Evolutionary conservation across 2,888 invertebrate genomes (phyloP).

Genomic region (Xestia c-nigrum): DNA sequence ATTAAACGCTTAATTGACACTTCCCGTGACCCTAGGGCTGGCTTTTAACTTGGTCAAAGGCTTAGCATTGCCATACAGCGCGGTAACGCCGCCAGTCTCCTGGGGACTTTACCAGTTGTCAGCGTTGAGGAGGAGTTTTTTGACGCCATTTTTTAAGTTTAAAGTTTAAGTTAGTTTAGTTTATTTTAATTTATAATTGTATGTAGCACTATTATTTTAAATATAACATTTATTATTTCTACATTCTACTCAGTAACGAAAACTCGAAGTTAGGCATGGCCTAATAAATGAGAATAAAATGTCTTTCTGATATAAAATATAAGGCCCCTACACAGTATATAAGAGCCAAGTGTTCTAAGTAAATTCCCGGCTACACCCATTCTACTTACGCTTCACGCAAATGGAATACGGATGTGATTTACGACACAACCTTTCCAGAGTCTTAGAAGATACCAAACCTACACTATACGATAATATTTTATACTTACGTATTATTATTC

Average conservation of each 20-base stretch:
- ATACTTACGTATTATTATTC: conserved; percentile 4
- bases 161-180: too few species aligned
- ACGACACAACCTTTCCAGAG: conserved; percentile 16
- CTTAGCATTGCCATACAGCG: too few species aligned
- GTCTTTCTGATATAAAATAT: conserved; percentile 6
- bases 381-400: conserved; percentile 37
- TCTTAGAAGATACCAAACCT: conserved; percentile 14
- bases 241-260: neutral
- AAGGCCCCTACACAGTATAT: neutral
- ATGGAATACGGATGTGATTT: conserved; percentile 45
- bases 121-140: too few species aligned
- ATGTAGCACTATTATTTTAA: too few species aligned
- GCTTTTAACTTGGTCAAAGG: too few species aligned
- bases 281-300: neutral
- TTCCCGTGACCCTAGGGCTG: too few species aligned
- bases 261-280: neutral
- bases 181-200: too few species aligned
- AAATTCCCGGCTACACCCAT: conserved; percentile 29
- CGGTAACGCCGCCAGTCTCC: too few species aligned
- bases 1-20: too few species aligned
- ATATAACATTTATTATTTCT: neutral
- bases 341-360: conserved; percentile 12
- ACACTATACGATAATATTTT: conserved; percentile 21
- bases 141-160: too few species aligned
- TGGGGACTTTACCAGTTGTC: too few species aligned